Evolutionary conservation across 2,113 vertebrate species (phyloP).

Genomic region (Tragulus kanchil): DNA sequence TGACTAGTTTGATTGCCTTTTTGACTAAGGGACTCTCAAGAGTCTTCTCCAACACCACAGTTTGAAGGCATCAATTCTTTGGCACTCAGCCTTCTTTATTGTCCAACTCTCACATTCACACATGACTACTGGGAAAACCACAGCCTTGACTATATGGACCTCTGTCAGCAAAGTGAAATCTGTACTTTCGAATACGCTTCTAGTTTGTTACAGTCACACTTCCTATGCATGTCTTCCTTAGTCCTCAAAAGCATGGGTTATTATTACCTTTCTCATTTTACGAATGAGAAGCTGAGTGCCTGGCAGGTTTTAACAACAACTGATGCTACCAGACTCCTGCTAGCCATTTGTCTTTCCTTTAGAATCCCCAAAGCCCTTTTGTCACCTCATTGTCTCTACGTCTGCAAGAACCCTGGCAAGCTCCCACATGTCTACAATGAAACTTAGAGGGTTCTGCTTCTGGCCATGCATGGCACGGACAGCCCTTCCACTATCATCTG

Average conservation of each 20-base stretch:
- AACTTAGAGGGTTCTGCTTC: neutral
- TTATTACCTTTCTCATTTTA: neutral
- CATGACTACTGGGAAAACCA: no score
- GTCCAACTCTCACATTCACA: no score
- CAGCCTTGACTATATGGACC: no score
- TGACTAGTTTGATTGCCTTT: no score
- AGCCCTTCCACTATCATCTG: fast-evolving
- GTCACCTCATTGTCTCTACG: neutral
- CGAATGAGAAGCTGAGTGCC: neutral
- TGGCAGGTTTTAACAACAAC: neutral
- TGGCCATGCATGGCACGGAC: neutral
- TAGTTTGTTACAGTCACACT: no score
- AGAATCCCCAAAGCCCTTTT: neutral
- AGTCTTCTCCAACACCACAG: no score
- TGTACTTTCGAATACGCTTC: no score
- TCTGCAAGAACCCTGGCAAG: neutral
- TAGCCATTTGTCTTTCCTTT: neutral
- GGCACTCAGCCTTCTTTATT: no score
- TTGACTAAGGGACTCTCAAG: no score
- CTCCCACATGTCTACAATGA: neutral
- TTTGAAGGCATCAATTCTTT: no score
- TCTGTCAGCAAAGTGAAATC: no score
- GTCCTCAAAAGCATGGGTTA: neutral
- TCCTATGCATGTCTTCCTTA: neutral
- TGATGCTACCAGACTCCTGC: neutral